Evolutionary conservation across 2,113 vertebrate species (phyloP).

Genomic region (Misgurnus anguillicaudatus): DNA sequence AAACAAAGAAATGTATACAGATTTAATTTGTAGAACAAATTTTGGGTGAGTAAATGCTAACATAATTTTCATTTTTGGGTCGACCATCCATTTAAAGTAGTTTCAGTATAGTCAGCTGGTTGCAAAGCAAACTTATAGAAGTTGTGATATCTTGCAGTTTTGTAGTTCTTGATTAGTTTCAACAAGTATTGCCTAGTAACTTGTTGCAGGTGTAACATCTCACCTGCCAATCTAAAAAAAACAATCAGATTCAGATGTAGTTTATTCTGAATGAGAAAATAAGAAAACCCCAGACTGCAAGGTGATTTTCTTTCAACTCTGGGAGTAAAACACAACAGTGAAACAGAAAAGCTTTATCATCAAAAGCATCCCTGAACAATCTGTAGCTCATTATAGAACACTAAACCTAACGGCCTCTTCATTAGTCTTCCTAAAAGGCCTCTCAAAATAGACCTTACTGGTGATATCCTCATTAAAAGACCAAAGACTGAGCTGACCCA

Average conservation of each 20-base stretch:
- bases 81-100: too few species aligned
- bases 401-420: slow-evolving; percentile 41
- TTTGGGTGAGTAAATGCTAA: too few species aligned
- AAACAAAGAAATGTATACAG: too few species aligned
- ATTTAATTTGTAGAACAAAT: too few species aligned
- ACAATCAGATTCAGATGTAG: background rate
- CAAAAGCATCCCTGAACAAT: slow-evolving; percentile 29
- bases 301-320: background rate
- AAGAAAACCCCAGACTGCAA: background rate
- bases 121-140: too few species aligned
- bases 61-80: too few species aligned
- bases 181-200: background rate
- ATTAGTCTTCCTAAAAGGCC: slow-evolving; percentile 34
- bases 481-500: slow-evolving; percentile 19
- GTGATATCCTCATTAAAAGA: slow-evolving; percentile 51
- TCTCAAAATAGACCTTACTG: slow-evolving; percentile 42
- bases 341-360: slow-evolving; percentile 16
- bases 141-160: too few species aligned
- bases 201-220: background rate
- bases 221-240: background rate
- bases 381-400: slow-evolving; percentile 42
- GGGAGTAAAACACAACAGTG: background rate
- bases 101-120: too few species aligned
- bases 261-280: slow-evolving; percentile 6
- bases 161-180: too few species aligned